These are phyloP conservation scores for Heterohyrax brucei DNA, from an alignment of 2,797 vertebrate species.

Conservation along the genomic window DNA sequence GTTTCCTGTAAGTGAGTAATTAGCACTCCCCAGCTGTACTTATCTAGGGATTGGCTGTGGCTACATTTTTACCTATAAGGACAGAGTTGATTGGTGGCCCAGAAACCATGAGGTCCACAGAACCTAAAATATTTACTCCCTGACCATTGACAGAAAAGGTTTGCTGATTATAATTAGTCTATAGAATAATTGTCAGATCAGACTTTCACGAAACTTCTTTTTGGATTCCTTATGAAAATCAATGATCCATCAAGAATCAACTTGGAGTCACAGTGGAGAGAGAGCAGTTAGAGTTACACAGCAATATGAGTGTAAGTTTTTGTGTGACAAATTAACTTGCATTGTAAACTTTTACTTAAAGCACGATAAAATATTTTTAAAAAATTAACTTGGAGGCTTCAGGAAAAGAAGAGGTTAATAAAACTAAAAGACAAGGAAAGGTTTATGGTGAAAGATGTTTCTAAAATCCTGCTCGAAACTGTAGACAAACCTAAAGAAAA, in stretches of 20 bases:
- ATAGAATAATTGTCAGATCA: neutral
- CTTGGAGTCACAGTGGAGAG: neutral
- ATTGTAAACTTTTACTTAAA: no score
- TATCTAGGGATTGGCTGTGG: neutral
- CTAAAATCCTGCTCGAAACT: neutral
- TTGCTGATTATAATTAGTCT: neutral
- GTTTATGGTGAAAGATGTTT: neutral
- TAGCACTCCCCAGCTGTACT: no score
- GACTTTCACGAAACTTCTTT: neutral
- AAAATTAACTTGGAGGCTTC: neutral
- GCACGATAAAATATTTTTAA: no score
- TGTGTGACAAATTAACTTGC: no score
- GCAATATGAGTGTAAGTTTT: no score
- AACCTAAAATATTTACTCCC: neutral
- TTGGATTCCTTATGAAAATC: neutral
- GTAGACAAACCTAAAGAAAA: neutral
- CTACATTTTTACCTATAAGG: neutral
- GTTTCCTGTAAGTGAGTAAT: no score
- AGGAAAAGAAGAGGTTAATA: neutral
- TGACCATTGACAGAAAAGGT: neutral
- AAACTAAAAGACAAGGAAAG: neutral
- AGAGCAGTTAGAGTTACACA: no score
- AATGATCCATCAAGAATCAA: neutral
- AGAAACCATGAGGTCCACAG: neutral
- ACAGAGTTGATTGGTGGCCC: neutral